Evolutionary conservation across 1,140 invertebrate genomes (phyloP).

Genomic region (fruit fly (Drosophila melanogaster)): Release_6_plus_ISO1_MT NT_033777.3:13827001-13827500

Average conservation of each 20-base stretch:
- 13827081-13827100: conserved; percentile 15
- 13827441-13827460: conserved; percentile 30
- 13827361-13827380: conserved; percentile 25
- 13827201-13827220: not conserved
- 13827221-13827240: too few relatives aligned
- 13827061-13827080: conserved; percentile 11
- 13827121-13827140: not conserved
- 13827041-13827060: conserved; percentile 15
- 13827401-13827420: conserved; percentile 17
- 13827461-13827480: conserved; percentile 30
- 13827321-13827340: conserved; percentile 24
- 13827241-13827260: not conserved
- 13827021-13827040: conserved; percentile 49
- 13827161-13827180: conserved; percentile 1
- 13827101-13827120: conserved; percentile 16
- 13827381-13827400: conserved; percentile 21
- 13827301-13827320: conserved; percentile 29
- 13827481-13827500: conserved; percentile 1
- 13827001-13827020: conserved; percentile 80
- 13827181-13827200: not conserved
- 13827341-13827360: conserved; percentile 24
- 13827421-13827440: conserved; percentile 13
- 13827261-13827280: too few relatives aligned
- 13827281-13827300: not conserved
- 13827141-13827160: not conserved